phyloP scores from a whole-genome alignment of 1,140 invertebrate species.

The Colletes latitarsis region DNA sequence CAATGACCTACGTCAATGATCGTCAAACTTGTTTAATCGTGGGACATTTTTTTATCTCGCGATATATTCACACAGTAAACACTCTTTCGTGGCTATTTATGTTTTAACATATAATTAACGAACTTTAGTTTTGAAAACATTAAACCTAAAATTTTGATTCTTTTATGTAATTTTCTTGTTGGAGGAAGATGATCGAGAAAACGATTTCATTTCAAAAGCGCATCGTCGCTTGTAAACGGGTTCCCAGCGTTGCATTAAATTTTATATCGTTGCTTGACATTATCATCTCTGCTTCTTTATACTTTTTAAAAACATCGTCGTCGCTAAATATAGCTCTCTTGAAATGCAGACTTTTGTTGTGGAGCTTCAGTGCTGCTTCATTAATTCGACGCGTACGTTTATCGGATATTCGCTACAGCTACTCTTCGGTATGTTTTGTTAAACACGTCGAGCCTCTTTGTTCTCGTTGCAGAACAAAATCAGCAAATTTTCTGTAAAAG shows the following conservation, averaged over 20 bases:
- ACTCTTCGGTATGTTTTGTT: background rate
- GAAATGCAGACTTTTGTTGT: slow-evolving; percentile 11
- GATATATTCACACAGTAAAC: no score
- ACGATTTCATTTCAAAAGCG: background rate
- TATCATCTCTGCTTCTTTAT: slow-evolving; percentile 1
- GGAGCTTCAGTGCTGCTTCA: background rate
- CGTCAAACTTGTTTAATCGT: no score
- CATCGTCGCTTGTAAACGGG: slow-evolving; percentile 7
- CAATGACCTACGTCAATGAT: no score
- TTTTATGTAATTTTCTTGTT: no score
- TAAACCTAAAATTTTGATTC: no score
- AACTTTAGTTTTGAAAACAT: no score
- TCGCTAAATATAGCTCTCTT: slow-evolving; percentile 2
- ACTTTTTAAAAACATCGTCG: slow-evolving; percentile 20
- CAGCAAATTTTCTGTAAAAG: background rate
- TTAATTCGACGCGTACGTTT: slow-evolving; percentile 6
- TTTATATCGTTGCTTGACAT: background rate
- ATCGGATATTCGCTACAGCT: background rate
- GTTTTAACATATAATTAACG: no score
- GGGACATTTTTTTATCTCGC: no score
- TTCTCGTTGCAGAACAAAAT: background rate
- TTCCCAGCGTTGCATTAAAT: background rate
- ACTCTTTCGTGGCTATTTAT: no score
- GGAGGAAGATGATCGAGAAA: background rate
- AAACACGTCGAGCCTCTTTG: slow-evolving; percentile 11